Evolutionary conservation across 2,797 vertebrate species (phyloP), one percentile per base, ranked within the genome.

Genomic region (Micromesistius poutassou): DNA sequence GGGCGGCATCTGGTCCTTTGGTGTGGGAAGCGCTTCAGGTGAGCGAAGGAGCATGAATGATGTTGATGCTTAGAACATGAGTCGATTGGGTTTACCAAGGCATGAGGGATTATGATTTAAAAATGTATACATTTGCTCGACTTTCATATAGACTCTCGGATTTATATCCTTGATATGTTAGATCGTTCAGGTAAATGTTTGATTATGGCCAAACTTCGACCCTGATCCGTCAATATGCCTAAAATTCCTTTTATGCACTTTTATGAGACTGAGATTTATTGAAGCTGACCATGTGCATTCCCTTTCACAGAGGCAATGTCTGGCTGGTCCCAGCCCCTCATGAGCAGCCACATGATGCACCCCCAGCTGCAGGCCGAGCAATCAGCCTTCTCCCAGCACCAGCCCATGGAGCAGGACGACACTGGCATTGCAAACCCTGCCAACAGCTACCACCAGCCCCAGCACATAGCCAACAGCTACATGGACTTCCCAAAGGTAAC

Each of bases 1-100:
- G 81, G 97, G 97, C 72, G 98, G 98, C 84, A 99, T 99, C 86
- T 99, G 98, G 98, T 98, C 97, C 33, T 99, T 99, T 30, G 98
- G 98, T 3, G 97, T 98, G 6, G 98, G 97, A 83, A 98, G 95
- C 72, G 94, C 95, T 76, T 96, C 97, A 35, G 98, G 98, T 99
- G 82, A 87, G 62, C 28, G 62, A 2, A 62, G 22, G 55, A 62
- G 55, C 50, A 0, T 19, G 50, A 22, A 22, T 55, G 19, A 22
- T 7, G 50, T 55, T 55, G 50, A 22, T 46, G 42, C 42, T 46
- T 46, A 46, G 42, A 4, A 14, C 4, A 16, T 46, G 12, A 46
- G 42, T 46, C 13, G 42, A 46, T 46, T 14, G 22, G 55, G 22
- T 62, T 62, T 62, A 10, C 0, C 1, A 25, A 10, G 5, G 55